Percentiles rank a stretch among this genome's conserved stretches.
These are phyloP conservation scores for Caenorhabditis tropicalis DNA, from an alignment of 1,140 invertebrate species.

Conservation along the genomic window DNA sequence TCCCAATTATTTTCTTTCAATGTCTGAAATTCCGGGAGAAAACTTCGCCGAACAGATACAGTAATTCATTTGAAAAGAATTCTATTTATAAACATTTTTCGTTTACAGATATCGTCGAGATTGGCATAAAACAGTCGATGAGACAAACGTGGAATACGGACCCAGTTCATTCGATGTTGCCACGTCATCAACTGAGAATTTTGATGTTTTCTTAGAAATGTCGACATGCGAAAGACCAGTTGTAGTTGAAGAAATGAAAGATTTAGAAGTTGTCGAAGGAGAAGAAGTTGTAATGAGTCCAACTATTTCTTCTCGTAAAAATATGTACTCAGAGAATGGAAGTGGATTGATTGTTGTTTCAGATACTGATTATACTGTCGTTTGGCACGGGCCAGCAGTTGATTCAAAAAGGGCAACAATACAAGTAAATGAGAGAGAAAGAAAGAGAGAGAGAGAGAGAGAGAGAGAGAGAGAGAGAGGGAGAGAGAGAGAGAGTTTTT, in stretches of 20 bases:
- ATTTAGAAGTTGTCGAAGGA: slow-evolving; percentile 37
- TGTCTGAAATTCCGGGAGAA: slow-evolving; percentile 27
- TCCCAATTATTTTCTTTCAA: slow-evolving; percentile 21
- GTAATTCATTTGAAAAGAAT: background rate
- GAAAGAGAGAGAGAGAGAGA: background rate
- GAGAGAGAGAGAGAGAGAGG: no score
- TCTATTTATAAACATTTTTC: background rate
- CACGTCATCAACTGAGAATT: background rate
- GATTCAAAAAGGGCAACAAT: slow-evolving; percentile 28
- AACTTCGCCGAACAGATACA: slow-evolving; percentile 46
- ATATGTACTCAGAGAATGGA: background rate
- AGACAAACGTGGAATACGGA: background rate
- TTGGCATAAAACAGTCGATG: slow-evolving; percentile 30
- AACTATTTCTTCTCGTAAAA: slow-evolving; percentile 2
- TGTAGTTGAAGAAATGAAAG: slow-evolving; percentile 19
- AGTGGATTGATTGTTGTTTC: background rate
- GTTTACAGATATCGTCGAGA: slow-evolving; percentile 40
- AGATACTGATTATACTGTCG: slow-evolving; percentile 10
- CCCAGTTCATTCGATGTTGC: slow-evolving; percentile 3
- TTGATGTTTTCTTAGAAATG: background rate
- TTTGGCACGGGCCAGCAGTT: slow-evolving; percentile 45
- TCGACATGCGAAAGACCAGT: slow-evolving; percentile 25
- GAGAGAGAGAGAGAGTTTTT: no score
- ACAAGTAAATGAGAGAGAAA: background rate
- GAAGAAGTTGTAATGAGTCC: slow-evolving; percentile 42